phyloP scores from a whole-genome alignment of 2,888 invertebrate genomes.

The Aphodius granarius region DNA sequence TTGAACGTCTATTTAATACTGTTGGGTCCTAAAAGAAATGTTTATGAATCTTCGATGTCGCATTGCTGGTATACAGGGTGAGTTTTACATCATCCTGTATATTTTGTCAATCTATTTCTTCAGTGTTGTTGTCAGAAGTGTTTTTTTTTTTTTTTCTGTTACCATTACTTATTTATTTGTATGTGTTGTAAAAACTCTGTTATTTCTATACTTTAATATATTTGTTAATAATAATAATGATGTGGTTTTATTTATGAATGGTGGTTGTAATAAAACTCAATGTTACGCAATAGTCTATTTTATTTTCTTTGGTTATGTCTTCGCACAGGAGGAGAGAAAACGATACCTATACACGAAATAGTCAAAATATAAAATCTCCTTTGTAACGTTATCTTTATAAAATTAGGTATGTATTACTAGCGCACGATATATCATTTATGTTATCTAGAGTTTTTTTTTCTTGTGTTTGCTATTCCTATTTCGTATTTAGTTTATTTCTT shows the following conservation, averaged over 20 bases:
- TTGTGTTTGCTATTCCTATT: no score
- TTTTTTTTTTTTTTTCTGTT: background rate
- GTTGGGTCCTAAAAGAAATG: background rate
- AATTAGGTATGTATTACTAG: background rate
- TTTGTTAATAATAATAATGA: slow-evolving; percentile 7
- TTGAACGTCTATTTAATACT: background rate
- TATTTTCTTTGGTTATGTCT: background rate
- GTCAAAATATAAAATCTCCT: slow-evolving; percentile 12
- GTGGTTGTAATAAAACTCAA: background rate
- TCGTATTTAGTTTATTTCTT: no score
- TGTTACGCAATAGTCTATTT: slow-evolving; percentile 6
- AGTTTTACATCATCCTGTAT: background rate
- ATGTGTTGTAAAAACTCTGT: slow-evolving; percentile 3
- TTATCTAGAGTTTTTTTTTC: background rate
- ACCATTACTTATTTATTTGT: slow-evolving; percentile 5
- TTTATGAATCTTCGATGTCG: no score
- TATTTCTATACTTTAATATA: slow-evolving; percentile 13
- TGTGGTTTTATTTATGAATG: background rate
- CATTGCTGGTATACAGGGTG: no score
- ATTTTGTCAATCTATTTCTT: background rate
- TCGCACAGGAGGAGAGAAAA: slow-evolving; percentile 6
- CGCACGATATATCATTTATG: slow-evolving; percentile 3
- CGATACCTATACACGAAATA: background rate
- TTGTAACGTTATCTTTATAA: background rate
- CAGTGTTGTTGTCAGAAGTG: background rate